A percentile compares a stretch with the other conserved stretches of the same genome.
Evolutionary conservation across 2,888 invertebrate species (phyloP).

Genomic region (Thecophora atra): DNA sequence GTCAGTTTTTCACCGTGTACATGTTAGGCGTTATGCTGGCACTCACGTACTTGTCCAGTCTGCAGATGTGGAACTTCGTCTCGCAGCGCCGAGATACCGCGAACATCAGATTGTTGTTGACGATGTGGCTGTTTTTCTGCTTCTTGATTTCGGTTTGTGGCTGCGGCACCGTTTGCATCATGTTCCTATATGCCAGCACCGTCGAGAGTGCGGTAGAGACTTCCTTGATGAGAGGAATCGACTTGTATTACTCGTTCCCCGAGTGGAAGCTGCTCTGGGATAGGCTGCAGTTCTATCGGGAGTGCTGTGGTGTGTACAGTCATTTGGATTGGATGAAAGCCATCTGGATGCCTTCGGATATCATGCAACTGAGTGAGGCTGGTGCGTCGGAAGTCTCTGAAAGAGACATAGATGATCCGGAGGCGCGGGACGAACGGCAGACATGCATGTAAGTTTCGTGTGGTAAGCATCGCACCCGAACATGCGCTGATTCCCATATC

Average conservation of each 20-base stretch:
- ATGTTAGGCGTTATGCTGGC: conserved; percentile 53
- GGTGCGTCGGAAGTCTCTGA: background rate
- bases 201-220: conserved; percentile 50
- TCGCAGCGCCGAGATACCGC: conserved; percentile 55
- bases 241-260: conserved; percentile 59
- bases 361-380: background rate
- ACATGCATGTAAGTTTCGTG: background rate
- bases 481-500: background rate
- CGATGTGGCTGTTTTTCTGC: conserved; percentile 57
- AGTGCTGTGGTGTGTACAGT: conserved; percentile 62
- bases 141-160: conserved; percentile 55
- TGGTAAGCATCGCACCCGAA: background rate
- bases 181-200: conserved; percentile 48
- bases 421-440: background rate
- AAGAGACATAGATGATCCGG: background rate
- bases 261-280: conserved; percentile 65
- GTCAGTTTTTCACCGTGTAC: conserved; percentile 54
- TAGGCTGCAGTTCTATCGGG: conserved; percentile 55
- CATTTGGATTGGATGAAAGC: conserved; percentile 63
- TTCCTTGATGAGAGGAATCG: conserved; percentile 58
- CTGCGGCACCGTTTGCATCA: conserved; percentile 51
- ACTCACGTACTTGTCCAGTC: conserved; percentile 52
- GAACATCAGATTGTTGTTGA: conserved; percentile 50
- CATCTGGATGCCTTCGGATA: conserved; percentile 53
- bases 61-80: conserved; percentile 54